Percentiles rank a stretch among this genome's conserved stretches.
phyloP scores from a whole-genome alignment of 2,113 vertebrate genomes.

The Charadrius vociferus region DNA sequence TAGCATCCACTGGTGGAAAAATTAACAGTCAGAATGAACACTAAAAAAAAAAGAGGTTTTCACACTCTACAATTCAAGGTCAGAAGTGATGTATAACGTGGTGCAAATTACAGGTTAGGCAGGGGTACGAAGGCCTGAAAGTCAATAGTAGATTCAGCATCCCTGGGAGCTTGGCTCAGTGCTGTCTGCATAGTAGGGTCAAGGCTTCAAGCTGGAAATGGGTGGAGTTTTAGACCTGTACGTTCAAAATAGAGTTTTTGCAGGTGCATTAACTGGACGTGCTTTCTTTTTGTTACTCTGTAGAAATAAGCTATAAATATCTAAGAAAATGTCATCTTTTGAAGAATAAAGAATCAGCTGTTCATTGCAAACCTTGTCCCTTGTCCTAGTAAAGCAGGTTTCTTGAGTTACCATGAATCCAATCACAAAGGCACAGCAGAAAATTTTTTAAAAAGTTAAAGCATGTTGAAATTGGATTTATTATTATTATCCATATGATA shows the following conservation, averaged over 20 bases:
- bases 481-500: not conserved
- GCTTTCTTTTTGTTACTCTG: not conserved
- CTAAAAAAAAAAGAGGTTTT: not conserved
- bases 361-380: not conserved
- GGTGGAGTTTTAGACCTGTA: not conserved
- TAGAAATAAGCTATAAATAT: not conserved
- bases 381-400: not conserved
- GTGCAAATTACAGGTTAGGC: not conserved
- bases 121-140: not conserved
- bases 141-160: not conserved
- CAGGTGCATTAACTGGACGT: not conserved
- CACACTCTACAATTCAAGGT: not conserved
- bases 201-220: not conserved
- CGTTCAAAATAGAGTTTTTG: not conserved
- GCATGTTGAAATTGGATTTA: not conserved
- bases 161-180: not conserved
- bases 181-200: not conserved
- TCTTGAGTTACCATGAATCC: not conserved
- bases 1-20: conserved; percentile 6
- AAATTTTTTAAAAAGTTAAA: not conserved
- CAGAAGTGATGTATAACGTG: not conserved
- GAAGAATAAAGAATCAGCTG: not conserved
- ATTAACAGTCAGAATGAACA: not conserved
- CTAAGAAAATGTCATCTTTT: not conserved
- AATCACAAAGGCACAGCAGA: not conserved